These are phyloP conservation scores for Petroica traversi DNA, from an alignment of 2,113 vertebrate species.

Conservation along the genomic window DNA sequence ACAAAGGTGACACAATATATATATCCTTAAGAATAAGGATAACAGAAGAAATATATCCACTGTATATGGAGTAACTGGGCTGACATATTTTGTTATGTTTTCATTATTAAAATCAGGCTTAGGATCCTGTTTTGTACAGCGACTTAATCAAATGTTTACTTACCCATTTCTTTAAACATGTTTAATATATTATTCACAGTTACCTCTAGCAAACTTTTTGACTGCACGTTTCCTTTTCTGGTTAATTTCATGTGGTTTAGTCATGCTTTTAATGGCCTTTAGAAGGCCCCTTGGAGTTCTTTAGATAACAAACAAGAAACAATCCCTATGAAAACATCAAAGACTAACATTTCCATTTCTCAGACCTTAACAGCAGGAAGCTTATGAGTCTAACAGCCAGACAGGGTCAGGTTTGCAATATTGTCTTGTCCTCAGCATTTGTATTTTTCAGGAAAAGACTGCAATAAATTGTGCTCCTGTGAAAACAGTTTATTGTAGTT, in stretches of 20 bases:
- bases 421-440: conserved; percentile 31
- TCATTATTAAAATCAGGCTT: neutral
- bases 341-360: conserved; percentile 54
- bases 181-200: conserved; percentile 9
- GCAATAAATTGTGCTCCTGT: conserved; percentile 37
- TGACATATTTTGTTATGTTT: neutral
- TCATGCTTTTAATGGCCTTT: conserved; percentile 47
- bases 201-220: conserved; percentile 26
- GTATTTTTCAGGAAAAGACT: conserved; percentile 58
- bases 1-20: neutral
- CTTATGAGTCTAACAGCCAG: conserved; percentile 32
- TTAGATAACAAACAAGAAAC: conserved; percentile 59
- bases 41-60: neutral
- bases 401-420: conserved; percentile 37
- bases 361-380: conserved; percentile 61
- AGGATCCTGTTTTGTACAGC: neutral
- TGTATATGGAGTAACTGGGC: neutral
- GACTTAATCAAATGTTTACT: neutral
- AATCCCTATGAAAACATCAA: conserved; percentile 51
- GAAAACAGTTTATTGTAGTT: conserved; percentile 34
- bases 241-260: conserved; percentile 45
- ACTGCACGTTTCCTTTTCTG: conserved; percentile 44
- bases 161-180: neutral
- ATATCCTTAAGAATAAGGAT: neutral
- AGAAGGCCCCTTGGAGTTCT: conserved; percentile 36